phyloP scores from a whole-genome alignment of 2,113 vertebrate genomes.

The Mustelus asterias region DNA sequence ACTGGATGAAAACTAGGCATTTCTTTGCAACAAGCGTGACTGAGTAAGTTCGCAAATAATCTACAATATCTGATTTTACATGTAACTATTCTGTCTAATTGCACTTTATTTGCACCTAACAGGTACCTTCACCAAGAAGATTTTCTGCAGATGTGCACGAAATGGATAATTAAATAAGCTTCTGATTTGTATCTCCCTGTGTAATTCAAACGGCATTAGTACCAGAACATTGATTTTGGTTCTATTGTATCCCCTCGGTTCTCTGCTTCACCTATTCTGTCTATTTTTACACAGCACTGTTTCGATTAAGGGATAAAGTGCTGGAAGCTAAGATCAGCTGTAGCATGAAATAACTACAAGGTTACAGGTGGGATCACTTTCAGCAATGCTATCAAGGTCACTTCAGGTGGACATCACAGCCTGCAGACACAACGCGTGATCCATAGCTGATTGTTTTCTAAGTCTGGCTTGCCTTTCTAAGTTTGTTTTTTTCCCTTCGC shows the following conservation, averaged over 20 bases:
- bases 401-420: neutral
- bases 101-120: neutral
- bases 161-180: neutral
- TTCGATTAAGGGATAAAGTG: neutral
- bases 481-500: neutral
- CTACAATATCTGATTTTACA: neutral
- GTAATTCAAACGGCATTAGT: neutral
- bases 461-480: neutral
- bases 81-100: neutral
- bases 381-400: conserved; percentile 2
- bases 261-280: neutral
- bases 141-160: neutral
- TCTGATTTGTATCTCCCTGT: neutral
- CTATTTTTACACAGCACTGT: neutral
- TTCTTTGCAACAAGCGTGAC: neutral
- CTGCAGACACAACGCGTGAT: neutral
- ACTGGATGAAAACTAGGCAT: neutral
- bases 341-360: conserved; percentile 20
- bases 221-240: neutral
- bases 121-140: neutral
- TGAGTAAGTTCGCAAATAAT: neutral
- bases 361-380: neutral
- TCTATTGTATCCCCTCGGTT: neutral
- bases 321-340: conserved; percentile 6
- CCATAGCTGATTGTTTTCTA: conserved; percentile 15